Evolutionary conservation across 2,113 vertebrate genomes (phyloP), one percentile per base, ranked within the genome.

Genomic region (Tupaia chinensis): DNA sequence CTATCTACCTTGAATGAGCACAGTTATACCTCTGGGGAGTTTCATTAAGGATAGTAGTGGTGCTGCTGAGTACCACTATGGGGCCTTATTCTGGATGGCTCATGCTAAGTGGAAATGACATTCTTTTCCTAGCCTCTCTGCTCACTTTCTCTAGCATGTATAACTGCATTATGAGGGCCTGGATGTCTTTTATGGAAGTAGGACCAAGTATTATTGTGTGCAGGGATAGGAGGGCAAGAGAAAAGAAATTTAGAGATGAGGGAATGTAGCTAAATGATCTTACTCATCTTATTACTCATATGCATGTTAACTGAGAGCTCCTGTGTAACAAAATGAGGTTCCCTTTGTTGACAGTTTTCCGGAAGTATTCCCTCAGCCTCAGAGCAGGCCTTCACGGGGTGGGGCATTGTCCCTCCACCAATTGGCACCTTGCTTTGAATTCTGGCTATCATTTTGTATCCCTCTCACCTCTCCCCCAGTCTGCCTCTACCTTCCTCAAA

Each of bases 361-460:
- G 87, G 63, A 84, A 95, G 66, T 80, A 69, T 70, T 84, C 65
- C 27, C 32, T 87, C 29, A 84, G 77, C 54, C 19, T 89, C 80
- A 63, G 60, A 80, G 15, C 5, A 76, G 68, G 15, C 7, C 20
- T 85, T 74, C 27, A 58, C 25, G 60, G 58, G 80, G 34, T 70
- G 58, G 10, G 58, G 58, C 14, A 94, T 7, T 87, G 29, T 65
- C 9, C n/a, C 8, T 84, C 9, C 22, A 54, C 65, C 72, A 22
- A 68, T 19, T n/a, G 16, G 65, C 15, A 87, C 9, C 14, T 69
- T 81, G 60, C 22, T 93, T 93, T 87, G 23, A 87, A 80, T 60
- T 69, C 44, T 66, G 9, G 8, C 22, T 96, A 27, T 90, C 14
- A 29, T 93, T 93, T 74, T 72, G 5, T 65, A 65, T 65, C 12